These are phyloP conservation scores for Phainopepla nitens DNA, from an alignment of 2,113 vertebrate species.

Conservation along the genomic window DNA sequence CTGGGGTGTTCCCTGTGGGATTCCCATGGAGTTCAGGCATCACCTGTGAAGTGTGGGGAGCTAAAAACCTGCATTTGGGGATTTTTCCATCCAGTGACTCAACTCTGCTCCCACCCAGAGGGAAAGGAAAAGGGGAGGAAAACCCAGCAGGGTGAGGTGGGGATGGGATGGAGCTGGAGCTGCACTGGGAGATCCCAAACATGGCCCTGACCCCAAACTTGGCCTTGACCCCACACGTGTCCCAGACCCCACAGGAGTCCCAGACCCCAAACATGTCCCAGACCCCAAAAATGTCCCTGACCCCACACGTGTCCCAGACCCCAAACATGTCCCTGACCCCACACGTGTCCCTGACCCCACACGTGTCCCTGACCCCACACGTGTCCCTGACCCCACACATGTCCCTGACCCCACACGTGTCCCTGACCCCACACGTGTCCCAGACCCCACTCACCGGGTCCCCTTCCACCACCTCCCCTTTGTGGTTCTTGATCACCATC, in stretches of 20 bases:
- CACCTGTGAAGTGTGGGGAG: accelerated
- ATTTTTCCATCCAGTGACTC: not conserved
- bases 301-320: not conserved
- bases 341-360: no score
- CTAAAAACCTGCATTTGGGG: not conserved
- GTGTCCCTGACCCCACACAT: not conserved
- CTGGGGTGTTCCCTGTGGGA: not conserved
- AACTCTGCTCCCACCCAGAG: not conserved
- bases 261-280: accelerated
- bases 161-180: not conserved
- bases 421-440: not conserved
- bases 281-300: accelerated
- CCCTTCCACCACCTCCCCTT: conserved; percentile 91
- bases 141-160: not conserved
- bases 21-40: accelerated
- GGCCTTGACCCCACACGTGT: no score
- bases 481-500: conserved; percentile 85
- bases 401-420: not conserved
- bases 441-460: conserved; percentile 82
- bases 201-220: accelerated
- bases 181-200: not conserved
- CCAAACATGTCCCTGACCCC: not conserved
- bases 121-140: not conserved
- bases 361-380: accelerated
- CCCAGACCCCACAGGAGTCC: not conserved